Conservation (phyloP, 2,888 invertebrate genomes). For the Rotaria socialis region DNA sequence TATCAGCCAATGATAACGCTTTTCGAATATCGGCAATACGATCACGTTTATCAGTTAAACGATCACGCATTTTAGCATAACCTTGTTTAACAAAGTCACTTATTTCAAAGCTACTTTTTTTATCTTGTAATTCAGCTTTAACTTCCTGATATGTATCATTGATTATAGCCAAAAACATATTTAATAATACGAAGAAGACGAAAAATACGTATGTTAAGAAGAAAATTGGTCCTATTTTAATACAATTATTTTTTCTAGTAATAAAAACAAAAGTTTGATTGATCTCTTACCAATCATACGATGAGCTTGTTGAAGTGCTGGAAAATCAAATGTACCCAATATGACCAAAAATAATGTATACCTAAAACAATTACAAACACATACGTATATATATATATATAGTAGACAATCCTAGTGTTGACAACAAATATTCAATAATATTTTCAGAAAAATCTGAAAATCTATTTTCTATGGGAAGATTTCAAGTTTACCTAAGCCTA, state of each 20-base stretch:
- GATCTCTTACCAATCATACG: slow-evolving; percentile 55
- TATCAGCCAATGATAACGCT: slow-evolving; percentile 54
- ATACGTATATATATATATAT: too few relatives aligned
- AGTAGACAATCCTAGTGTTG: too few relatives aligned
- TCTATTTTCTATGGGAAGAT: too few relatives aligned
- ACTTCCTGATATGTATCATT: slow-evolving; percentile 70
- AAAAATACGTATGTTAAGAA: slow-evolving; percentile 70
- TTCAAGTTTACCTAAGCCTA: too few relatives aligned
- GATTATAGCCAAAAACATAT: slow-evolving; percentile 72
- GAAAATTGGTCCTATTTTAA: slow-evolving; percentile 65
- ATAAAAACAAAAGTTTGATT: background rate
- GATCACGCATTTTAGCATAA: slow-evolving; percentile 60
- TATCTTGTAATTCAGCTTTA: slow-evolving; percentile 64
- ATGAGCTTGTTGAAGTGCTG: slow-evolving; percentile 65
- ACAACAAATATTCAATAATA: too few relatives aligned
- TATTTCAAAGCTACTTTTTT: slow-evolving; percentile 62
- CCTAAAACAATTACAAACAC: slow-evolving; percentile 38
- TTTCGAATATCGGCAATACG: slow-evolving; percentile 57
- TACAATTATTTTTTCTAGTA: background rate
- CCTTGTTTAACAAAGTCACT: slow-evolving; percentile 61
- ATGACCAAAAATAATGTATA: slow-evolving; percentile 68
- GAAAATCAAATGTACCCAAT: slow-evolving; percentile 69
- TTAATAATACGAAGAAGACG: slow-evolving; percentile 70
- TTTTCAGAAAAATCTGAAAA: too few relatives aligned
- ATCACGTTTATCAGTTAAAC: slow-evolving; percentile 55